Conservation (phyloP, 35 echinoderm and acorn worm genomes). For the Amphiura filiformis region DNA sequence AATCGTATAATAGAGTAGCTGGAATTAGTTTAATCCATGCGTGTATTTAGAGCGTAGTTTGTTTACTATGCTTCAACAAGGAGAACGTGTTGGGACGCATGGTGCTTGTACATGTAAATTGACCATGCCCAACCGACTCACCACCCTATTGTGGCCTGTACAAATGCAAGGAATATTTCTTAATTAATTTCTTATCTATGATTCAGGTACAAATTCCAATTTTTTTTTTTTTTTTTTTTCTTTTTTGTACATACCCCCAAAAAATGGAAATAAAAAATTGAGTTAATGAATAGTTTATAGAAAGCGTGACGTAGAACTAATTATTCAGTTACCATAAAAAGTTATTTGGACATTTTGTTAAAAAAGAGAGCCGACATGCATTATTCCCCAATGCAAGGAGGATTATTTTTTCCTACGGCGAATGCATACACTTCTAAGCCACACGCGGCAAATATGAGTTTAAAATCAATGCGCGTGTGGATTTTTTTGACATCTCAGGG, state of each 20-base stretch:
- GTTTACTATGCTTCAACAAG: background rate
- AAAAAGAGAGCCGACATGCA: background rate
- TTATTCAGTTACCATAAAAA: no score
- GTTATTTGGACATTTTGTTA: background rate
- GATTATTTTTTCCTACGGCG: no score
- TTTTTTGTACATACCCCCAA: background rate
- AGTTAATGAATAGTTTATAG: background rate
- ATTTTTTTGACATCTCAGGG: no score
- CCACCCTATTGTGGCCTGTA: background rate
- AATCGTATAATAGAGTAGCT: background rate
- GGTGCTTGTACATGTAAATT: constrained; percentile 1
- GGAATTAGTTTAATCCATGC: background rate
- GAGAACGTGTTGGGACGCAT: background rate
- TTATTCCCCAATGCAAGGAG: no score
- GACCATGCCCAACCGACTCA: background rate
- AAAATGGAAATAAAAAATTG: background rate
- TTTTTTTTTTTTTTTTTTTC: background rate
- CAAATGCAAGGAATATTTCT: background rate
- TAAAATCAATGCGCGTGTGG: no score
- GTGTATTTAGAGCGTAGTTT: background rate
- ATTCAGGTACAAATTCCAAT: background rate
- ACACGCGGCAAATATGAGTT: no score
- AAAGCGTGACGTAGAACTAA: background rate
- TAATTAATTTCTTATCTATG: background rate
- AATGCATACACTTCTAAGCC: no score